Evolutionary conservation across 1,140 invertebrate species (phyloP).

Genomic region (Tribolium madens): DNA sequence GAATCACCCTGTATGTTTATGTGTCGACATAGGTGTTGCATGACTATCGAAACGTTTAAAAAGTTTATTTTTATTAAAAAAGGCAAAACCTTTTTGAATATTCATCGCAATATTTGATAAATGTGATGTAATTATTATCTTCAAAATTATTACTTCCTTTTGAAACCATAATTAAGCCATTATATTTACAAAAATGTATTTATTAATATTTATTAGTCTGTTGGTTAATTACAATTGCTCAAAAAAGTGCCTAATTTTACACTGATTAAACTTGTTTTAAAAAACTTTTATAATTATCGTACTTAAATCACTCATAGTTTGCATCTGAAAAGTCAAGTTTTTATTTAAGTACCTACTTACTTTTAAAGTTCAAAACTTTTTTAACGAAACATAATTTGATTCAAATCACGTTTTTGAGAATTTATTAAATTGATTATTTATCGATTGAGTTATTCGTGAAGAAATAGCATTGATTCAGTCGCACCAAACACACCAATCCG

Average conservation of each 20-base stretch:
- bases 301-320: not conserved
- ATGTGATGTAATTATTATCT: slow-evolving; percentile 26
- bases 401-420: too few species aligned
- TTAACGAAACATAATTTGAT: too few species aligned
- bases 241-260: slow-evolving; percentile 6
- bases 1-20: too few species aligned
- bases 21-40: not conserved
- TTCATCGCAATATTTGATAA: slow-evolving; percentile 13
- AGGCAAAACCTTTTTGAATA: not conserved
- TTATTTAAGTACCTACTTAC: too few species aligned
- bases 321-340: too few species aligned
- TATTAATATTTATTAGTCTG: slow-evolving; percentile 11
- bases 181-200: slow-evolving; percentile 1
- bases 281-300: not conserved
- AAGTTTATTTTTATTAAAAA: slow-evolving; percentile 11
- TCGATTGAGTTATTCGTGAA: too few species aligned
- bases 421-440: too few species aligned
- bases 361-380: too few species aligned
- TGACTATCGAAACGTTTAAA: slow-evolving; percentile 35
- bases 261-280: not conserved
- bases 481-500: too few species aligned
- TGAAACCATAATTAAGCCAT: slow-evolving; percentile 13
- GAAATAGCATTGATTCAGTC: too few species aligned
- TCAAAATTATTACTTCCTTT: slow-evolving; percentile 31
- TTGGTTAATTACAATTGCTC: slow-evolving; percentile 12